phyloP scores from a whole-genome alignment of 2,797 vertebrate species.

The Valencia hispanica region DNA sequence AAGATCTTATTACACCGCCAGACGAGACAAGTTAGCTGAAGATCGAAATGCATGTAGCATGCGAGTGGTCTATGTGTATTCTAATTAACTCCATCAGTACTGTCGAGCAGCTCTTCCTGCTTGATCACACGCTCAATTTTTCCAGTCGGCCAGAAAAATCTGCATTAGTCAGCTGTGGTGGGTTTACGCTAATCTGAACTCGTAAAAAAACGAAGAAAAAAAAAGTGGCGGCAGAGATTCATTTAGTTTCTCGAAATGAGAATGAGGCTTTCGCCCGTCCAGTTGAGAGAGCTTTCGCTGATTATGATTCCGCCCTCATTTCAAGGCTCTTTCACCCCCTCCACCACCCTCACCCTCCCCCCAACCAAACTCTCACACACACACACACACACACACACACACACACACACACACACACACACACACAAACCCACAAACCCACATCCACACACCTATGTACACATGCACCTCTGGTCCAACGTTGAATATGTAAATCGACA shows the following conservation, averaged over 20 bases:
- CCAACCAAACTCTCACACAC: constrained; percentile 48
- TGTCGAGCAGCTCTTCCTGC: constrained; percentile 59
- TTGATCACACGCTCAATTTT: constrained; percentile 61
- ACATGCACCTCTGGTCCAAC: constrained; percentile 68
- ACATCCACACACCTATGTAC: constrained; percentile 53
- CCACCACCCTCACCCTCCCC: too few relatives aligned
- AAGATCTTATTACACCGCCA: constrained; percentile 3
- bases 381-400: constrained; percentile 51
- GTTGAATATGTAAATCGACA: constrained; percentile 86
- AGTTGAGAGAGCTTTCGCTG: constrained; percentile 18
- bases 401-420: constrained; percentile 60
- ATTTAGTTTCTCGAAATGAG: constrained; percentile 25
- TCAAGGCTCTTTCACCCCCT: constrained; percentile 48
- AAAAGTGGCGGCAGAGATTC: constrained; percentile 29
- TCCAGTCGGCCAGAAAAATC: constrained; percentile 54
- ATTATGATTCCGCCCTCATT: constrained; percentile 49
- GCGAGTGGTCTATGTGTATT: constrained; percentile 67
- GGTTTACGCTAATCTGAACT: constrained; percentile 49
- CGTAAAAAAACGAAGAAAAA: background rate
- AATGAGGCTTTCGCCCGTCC: constrained; percentile 26
- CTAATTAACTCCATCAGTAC: constrained; percentile 80
- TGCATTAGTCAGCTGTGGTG: constrained; percentile 55
- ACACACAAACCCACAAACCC: constrained; percentile 24
- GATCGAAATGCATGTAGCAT: constrained; percentile 36
- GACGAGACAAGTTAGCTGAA: constrained; percentile 49